These are phyloP conservation scores for Sebastes fasciatus DNA, from an alignment of 2,113 vertebrate species.

Conservation along the genomic window DNA sequence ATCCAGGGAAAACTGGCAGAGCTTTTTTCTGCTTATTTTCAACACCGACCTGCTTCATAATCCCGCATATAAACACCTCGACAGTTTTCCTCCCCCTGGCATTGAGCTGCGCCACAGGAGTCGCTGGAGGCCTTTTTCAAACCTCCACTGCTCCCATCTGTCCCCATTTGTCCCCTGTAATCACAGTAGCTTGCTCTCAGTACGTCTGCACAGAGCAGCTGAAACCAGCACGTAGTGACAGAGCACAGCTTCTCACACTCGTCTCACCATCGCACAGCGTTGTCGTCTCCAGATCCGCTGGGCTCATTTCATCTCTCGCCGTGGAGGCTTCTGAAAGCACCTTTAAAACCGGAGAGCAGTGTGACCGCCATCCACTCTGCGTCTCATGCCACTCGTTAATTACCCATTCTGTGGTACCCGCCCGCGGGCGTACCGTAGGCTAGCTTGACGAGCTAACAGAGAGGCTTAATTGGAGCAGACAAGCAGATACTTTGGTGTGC, in stretches of 20 bases:
- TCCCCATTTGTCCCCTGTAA: constrained; percentile 11
- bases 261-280: not conserved
- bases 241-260: not conserved
- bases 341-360: constrained; percentile 34
- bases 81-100: not conserved
- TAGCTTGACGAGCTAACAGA: constrained; percentile 45
- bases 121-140: constrained; percentile 6
- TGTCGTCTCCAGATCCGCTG: not conserved
- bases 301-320: constrained; percentile 17
- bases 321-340: constrained; percentile 23
- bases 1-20: constrained; percentile 4
- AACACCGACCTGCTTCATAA: not conserved
- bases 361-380: constrained; percentile 36
- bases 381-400: constrained; percentile 61
- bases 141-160: constrained; percentile 9
- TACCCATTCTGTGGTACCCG: constrained; percentile 40
- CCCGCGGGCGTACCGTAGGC: constrained; percentile 27
- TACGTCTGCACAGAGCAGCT: too few relatives aligned
- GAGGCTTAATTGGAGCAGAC: constrained; percentile 65
- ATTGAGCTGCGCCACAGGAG: not conserved
- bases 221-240: not conserved
- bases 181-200: constrained; percentile 9
- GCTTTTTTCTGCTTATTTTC: constrained; percentile 15
- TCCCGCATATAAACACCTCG: constrained; percentile 15
- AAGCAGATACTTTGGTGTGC: constrained; percentile 41